Conservation (phyloP, 2,797 vertebrate genomes). For the Pangasius sanitwongsei region DNA sequence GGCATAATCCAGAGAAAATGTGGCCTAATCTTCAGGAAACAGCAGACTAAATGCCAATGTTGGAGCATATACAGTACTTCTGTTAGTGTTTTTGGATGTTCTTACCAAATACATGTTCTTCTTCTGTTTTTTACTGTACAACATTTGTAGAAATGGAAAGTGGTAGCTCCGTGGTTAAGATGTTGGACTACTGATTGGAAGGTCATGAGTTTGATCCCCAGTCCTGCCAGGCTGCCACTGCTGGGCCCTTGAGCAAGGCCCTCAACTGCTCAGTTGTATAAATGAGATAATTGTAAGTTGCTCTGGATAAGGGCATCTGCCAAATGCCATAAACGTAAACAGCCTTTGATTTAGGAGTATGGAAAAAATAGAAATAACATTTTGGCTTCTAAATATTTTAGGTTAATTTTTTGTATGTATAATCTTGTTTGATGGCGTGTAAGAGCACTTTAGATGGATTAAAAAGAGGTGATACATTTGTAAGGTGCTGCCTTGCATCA, state of each 20-base stretch:
- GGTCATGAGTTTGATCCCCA: too few species aligned
- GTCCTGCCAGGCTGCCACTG: too few species aligned
- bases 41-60: not conserved
- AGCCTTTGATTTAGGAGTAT: not conserved
- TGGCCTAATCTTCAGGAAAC: not conserved
- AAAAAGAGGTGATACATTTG: not conserved
- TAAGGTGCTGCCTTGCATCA: not conserved
- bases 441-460: not conserved
- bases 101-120: not conserved
- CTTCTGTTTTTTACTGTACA: not conserved
- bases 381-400: not conserved
- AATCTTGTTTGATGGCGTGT: not conserved
- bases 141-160: not conserved
- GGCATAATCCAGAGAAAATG: not conserved
- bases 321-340: not conserved
- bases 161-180: too few species aligned
- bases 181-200: too few species aligned
- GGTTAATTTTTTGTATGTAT: not conserved
- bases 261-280: too few species aligned
- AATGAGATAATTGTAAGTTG: too few species aligned
- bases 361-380: not conserved
- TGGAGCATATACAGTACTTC: not conserved
- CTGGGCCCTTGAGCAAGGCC: too few species aligned
- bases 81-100: not conserved
- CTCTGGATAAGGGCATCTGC: too few species aligned